Conservation (phyloP, 2,888 invertebrate genomes). For the Hyposoter didymator region DNA sequence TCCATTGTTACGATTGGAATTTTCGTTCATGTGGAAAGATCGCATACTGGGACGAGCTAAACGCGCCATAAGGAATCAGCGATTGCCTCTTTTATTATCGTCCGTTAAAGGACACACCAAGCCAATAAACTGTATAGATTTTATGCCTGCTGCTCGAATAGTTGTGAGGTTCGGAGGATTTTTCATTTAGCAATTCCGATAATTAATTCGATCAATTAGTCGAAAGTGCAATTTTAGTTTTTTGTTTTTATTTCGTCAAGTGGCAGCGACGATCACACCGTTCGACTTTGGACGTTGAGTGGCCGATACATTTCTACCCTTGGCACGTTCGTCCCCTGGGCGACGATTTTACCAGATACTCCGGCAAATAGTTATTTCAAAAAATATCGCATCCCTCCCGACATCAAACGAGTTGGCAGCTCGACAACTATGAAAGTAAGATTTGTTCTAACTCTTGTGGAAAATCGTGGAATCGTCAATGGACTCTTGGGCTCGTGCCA, state of each 20-base stretch:
- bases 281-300: conserved; percentile 90
- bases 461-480: background rate
- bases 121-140: conserved; percentile 88
- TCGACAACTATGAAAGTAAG: conserved; percentile 91
- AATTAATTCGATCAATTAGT: background rate
- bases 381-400: conserved; percentile 88
- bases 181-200: background rate
- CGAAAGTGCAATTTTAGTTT: background rate
- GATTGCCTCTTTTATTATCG: conserved; percentile 88
- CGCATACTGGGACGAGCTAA: conserved; percentile 89
- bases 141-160: conserved; percentile 88
- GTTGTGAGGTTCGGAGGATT: conserved; percentile 87
- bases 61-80: conserved; percentile 87
- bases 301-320: conserved; percentile 90
- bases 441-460: conserved; percentile 1
- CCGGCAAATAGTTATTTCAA: conserved; percentile 83
- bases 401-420: conserved; percentile 90
- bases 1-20: conserved; percentile 88
- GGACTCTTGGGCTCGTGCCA: background rate
- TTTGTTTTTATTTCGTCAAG: conserved; percentile 80
- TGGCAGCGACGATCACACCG: conserved; percentile 89
- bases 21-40: conserved; percentile 90
- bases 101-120: conserved; percentile 90
- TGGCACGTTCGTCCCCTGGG: conserved; percentile 89
- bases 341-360: conserved; percentile 83